Conservation (phyloP, 2,113 vertebrate species). For the Myiagra hebetior region DNA sequence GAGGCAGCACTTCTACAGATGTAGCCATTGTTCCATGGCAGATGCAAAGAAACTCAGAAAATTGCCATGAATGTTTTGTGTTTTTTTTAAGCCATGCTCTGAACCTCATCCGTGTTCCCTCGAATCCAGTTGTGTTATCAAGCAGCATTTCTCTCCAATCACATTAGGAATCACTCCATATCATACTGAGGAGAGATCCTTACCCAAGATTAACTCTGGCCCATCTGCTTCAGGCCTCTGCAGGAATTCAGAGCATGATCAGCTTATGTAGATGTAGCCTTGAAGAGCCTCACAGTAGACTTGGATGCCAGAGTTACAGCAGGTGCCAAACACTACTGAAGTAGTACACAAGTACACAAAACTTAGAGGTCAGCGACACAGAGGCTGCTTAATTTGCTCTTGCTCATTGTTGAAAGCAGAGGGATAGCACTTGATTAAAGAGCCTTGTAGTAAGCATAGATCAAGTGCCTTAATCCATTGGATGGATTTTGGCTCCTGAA, state of each 20-base stretch:
- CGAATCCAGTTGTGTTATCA: background rate
- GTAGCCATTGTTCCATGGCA: background rate
- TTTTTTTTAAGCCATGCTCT: background rate
- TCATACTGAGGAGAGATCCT: background rate
- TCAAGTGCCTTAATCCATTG: background rate
- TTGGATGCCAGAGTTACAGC: background rate
- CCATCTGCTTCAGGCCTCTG: background rate
- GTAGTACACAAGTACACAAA: background rate
- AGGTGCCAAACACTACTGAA: background rate
- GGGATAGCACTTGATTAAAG: background rate
- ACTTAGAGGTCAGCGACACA: background rate
- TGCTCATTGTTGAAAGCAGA: background rate
- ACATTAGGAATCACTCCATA: background rate
- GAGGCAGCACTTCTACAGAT: background rate
- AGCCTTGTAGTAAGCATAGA: background rate
- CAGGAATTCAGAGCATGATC: background rate
- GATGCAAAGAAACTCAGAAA: background rate
- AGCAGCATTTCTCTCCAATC: background rate
- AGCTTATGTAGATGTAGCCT: accelerated
- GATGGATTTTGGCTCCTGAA: background rate
- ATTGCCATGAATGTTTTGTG: background rate
- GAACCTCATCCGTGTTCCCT: background rate
- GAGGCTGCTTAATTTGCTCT: background rate
- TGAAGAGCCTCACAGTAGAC: background rate
- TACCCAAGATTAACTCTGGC: background rate